Percentiles rank a stretch among this genome's conserved stretches.
These are phyloP conservation scores for Patiria miniata DNA, from an alignment of 35 echinoderm and acorn worm genomes.

Conservation along the genomic window DNA sequence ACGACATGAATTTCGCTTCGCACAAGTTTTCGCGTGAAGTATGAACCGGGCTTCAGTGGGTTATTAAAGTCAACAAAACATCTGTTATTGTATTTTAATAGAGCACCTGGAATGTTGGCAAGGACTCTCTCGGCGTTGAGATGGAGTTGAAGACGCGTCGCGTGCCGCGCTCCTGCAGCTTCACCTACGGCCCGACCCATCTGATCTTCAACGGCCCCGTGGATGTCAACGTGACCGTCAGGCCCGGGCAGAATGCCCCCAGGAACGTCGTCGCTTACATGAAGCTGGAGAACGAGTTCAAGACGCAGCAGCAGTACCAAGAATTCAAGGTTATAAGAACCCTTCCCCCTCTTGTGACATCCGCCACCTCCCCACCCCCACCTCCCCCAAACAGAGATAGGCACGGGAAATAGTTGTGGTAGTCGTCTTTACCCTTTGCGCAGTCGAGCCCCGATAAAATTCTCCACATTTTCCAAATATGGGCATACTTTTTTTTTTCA, in stretches of 20 bases:
- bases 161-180: background rate
- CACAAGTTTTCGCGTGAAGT: no score
- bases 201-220: conserved; percentile 8
- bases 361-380: no score
- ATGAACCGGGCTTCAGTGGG: no score
- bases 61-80: no score
- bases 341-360: no score
- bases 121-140: background rate
- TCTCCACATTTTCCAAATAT: no score
- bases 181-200: background rate
- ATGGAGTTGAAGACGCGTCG: background rate
- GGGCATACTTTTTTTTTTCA: no score
- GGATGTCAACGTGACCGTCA: background rate
- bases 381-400: no score
- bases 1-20: no score
- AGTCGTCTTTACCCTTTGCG: no score
- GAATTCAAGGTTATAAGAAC: background rate
- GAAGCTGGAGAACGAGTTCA: background rate
- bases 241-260: background rate
- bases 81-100: background rate
- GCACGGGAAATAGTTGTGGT: no score
- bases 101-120: background rate
- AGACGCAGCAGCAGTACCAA: background rate
- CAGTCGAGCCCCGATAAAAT: no score
- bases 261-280: background rate